phyloP scores from a whole-genome alignment of 2,113 vertebrate species.

The Spea multiplicata region DNA sequence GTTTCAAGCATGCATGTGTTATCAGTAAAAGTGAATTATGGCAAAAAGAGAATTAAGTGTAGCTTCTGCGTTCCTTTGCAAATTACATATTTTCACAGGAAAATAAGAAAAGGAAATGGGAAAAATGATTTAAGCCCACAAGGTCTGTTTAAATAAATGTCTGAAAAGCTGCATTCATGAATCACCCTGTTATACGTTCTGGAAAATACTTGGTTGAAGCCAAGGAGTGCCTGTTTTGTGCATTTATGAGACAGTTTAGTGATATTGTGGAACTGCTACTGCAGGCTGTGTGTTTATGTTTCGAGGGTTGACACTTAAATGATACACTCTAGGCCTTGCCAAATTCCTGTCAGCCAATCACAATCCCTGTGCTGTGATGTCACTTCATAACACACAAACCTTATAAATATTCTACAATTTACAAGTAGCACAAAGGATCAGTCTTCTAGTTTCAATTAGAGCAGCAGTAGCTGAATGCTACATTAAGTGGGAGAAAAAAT shows the following conservation, averaged over 20 bases:
- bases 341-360: conserved; percentile 35
- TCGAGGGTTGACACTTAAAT: conserved; percentile 27
- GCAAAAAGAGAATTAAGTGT: not conserved
- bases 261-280: conserved; percentile 30
- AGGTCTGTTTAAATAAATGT: conserved; percentile 26
- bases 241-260: conserved; percentile 11
- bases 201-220: conserved; percentile 36
- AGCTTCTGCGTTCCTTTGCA: not conserved
- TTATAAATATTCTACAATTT: conserved; percentile 36
- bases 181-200: conserved; percentile 32
- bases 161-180: conserved; percentile 40
- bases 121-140: conserved; percentile 25
- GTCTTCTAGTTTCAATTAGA: conserved; percentile 6
- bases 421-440: conserved; percentile 15
- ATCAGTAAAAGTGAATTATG: not conserved
- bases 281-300: conserved; percentile 35
- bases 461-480: not conserved
- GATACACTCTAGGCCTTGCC: conserved; percentile 7
- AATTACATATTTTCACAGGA: not conserved
- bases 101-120: conserved; percentile 26
- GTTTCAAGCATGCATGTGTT: not conserved
- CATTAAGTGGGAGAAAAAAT: conserved; percentile 50
- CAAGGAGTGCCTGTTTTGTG: conserved; percentile 40
- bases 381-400: conserved; percentile 38
- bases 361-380: conserved; percentile 34